phyloP scores from a whole-genome alignment of 37 sponge, comb jelly and placozoan species.

The Cliona cf. orientalis region DNA sequence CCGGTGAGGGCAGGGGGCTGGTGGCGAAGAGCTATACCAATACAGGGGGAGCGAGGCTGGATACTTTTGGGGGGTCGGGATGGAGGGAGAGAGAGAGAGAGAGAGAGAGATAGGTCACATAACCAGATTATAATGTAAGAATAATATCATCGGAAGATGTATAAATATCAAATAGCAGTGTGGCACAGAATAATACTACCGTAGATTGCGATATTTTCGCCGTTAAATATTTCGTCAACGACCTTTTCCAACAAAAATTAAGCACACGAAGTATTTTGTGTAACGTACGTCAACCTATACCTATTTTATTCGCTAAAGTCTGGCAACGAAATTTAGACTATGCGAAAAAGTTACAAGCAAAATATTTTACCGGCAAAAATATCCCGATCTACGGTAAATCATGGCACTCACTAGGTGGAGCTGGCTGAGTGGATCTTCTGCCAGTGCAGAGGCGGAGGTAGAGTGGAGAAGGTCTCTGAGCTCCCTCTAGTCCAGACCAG shows the following conservation, averaged over 20 bases:
- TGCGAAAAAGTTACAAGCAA: too few relatives aligned
- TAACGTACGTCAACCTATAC: too few relatives aligned
- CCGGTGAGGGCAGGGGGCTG: conserved; percentile 25
- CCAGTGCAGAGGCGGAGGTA: conserved; percentile 12
- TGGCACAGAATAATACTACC: not conserved
- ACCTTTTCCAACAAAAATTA: too few relatives aligned
- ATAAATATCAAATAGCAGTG: not conserved
- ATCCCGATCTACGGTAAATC: too few relatives aligned
- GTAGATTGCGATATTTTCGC: too few relatives aligned
- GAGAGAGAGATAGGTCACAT: conserved; percentile 12
- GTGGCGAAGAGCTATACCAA: conserved; percentile 20
- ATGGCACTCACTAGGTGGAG: conserved; percentile 18
- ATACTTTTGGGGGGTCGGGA: conserved; percentile 13
- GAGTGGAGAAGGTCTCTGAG: conserved; percentile 29
- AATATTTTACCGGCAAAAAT: too few relatives aligned
- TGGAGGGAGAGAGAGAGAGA: conserved; percentile 18
- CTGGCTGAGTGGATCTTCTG: not conserved
- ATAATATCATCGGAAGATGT: not conserved
- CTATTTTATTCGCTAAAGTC: too few relatives aligned
- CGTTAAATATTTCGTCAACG: too few relatives aligned
- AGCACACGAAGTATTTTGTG: too few relatives aligned
- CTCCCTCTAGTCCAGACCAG: conserved; percentile 45
- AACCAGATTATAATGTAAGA: not conserved
- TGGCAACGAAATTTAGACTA: too few relatives aligned
- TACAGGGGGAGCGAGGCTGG: conserved; percentile 8